phyloP scores from a whole-genome alignment of 2,888 invertebrate genomes.

The Amblyjoppa fuscipennis region DNA sequence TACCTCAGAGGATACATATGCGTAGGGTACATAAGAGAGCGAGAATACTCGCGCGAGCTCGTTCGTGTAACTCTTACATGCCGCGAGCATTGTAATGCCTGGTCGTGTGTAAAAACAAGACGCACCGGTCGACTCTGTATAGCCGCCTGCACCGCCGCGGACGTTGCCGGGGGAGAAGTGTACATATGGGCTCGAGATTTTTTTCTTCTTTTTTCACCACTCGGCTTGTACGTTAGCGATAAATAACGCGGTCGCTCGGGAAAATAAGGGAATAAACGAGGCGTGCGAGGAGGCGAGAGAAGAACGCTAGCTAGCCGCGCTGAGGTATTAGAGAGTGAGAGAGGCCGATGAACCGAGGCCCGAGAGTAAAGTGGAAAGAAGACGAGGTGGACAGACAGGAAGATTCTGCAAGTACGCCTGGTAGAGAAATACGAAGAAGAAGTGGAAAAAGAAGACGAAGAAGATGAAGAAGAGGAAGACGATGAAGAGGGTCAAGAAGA shows the following conservation, averaged over 20 bases:
- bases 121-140: constrained; percentile 55
- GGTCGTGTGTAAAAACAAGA: constrained; percentile 65
- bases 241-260: constrained; percentile 77
- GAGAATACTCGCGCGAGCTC: constrained; percentile 60
- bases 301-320: neutral
- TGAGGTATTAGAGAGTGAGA: constrained; percentile 37
- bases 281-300: constrained; percentile 37
- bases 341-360: constrained; percentile 1
- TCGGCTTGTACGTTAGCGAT: constrained; percentile 74
- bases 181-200: constrained; percentile 64
- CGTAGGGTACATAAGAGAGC: constrained; percentile 63
- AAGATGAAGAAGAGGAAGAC: constrained; percentile 43
- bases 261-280: constrained; percentile 65
- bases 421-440: constrained; percentile 17
- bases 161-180: constrained; percentile 63
- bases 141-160: constrained; percentile 47
- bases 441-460: constrained; percentile 32
- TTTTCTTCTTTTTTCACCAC: constrained; percentile 70
- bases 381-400: constrained; percentile 52
- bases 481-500: constrained; percentile 58
- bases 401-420: constrained; percentile 48
- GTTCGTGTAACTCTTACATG: constrained; percentile 65
- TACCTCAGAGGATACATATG: constrained; percentile 69
- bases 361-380: constrained; percentile 53
- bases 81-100: constrained; percentile 68